Percentiles rank a stretch among this genome's conserved stretches.
Conservation (phyloP, 2,797 vertebrate genomes). For the Acropternis orthonyx region DNA sequence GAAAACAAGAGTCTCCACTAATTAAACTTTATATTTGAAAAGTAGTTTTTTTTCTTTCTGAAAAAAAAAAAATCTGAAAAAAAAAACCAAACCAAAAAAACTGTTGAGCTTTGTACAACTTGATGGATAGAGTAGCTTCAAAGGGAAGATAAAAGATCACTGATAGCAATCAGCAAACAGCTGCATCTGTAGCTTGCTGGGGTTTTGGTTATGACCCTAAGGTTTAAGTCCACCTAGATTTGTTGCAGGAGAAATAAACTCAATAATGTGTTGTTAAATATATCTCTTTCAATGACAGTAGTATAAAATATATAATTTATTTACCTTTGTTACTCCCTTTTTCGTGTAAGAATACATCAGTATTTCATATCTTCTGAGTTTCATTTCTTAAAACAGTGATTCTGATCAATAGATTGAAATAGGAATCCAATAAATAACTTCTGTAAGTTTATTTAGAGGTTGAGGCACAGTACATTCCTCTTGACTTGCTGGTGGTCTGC, state of each 20-base stretch:
- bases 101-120: background rate
- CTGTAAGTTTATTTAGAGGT: background rate
- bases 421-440: background rate
- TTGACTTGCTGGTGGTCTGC: background rate
- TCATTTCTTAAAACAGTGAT: background rate
- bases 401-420: background rate
- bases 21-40: background rate
- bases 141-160: slow-evolving; percentile 6
- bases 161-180: background rate
- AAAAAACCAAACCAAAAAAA: background rate
- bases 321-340: background rate
- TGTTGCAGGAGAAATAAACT: background rate
- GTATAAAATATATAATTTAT: background rate
- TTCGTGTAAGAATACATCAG: background rate
- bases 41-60: background rate
- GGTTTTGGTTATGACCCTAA: background rate
- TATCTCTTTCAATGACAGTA: background rate
- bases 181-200: background rate
- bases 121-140: background rate
- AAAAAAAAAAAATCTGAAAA: background rate
- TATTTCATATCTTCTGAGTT: background rate
- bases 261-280: background rate
- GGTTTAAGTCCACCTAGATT: background rate
- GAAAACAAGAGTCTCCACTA: background rate
- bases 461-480: background rate